Evolutionary conservation across 2,888 invertebrate genomes (phyloP).

Genomic region (Drosophila emarginata): DNA sequence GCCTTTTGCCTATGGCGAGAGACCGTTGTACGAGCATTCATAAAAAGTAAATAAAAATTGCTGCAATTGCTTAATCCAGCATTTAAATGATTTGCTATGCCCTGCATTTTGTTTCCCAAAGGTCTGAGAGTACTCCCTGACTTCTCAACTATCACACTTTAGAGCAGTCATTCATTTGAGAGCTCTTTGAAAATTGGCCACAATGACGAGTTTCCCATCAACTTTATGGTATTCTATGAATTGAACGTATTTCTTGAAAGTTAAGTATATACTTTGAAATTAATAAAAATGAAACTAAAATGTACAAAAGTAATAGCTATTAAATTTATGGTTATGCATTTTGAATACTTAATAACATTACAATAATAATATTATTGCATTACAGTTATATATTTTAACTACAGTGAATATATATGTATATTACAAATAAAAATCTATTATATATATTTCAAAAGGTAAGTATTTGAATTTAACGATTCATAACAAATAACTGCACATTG

Average conservation of each 20-base stretch:
- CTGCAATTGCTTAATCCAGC: constrained; percentile 39
- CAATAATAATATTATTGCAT: too few species aligned
- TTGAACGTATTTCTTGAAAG: neutral
- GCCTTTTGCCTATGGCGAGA: neutral
- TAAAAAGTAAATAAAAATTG: constrained; percentile 37
- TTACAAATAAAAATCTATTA: too few species aligned
- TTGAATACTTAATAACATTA: too few species aligned
- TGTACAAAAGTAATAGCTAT: too few species aligned
- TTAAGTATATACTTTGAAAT: neutral
- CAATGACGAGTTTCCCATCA: neutral
- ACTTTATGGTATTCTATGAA: neutral
- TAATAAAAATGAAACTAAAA: too few species aligned
- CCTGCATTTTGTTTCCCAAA: neutral
- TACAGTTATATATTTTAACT: too few species aligned
- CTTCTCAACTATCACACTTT: neutral
- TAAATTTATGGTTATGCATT: too few species aligned
- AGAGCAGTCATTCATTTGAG: neutral
- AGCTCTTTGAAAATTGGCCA: neutral
- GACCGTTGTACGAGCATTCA: constrained; percentile 16
- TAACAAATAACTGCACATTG: too few species aligned
- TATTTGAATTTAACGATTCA: too few species aligned
- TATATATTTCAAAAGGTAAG: too few species aligned
- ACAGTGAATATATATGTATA: too few species aligned
- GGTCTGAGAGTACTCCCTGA: neutral
- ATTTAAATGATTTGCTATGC: constrained; percentile 36